Evolutionary conservation across 37 sponge, comb jelly and placozoan genomes (phyloP), one percentile per base, ranked within the genome.

Genomic region (Aplysina aerophoba): DNA sequence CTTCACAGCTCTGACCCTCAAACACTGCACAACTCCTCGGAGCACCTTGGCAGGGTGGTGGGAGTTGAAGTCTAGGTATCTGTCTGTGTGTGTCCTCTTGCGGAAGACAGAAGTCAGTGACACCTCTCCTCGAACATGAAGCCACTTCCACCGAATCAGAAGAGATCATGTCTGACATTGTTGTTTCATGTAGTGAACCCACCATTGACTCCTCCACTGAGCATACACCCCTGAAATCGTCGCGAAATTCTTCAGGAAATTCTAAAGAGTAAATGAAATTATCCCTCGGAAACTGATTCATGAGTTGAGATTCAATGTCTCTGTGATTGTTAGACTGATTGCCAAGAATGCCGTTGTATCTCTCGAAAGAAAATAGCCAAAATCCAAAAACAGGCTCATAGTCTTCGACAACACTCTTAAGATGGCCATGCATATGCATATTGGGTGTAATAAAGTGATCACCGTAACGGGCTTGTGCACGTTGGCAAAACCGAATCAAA

Each of bases 311-410:
- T 15, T 41, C 50, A 35, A 83, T 65, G 24, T 17, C 28, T 27
- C 36, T 4, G 3, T 84, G 68, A 27, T 84, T 84, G 17, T 1
- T 69, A 24, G 84, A 41, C 4, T 60, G 38, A 56, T 50, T 59
- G 25, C 81, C 81, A 0, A 81, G 81, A 19, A 81, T 81, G 30
- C 73, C 84, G 44, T 84, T 72, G 58, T 84, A 84, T 28, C 84
- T 27, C 28, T 84, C 84, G 55, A 56, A 84, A 5, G 37, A 37
- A 55, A 84, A 84, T 13, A 84, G 59, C 84, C 84, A 84, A 71
- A 72, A 84, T 3, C 58, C 84, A 19, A 60, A 69, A 5, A 55
- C 35, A 4, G 64, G 60, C 14, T 74, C 84, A 55, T 55, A 84
- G 58, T 84, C 84, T 72, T 54, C 27, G 1, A 84, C 21, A 6